Evolutionary conservation across 2,797 vertebrate genomes (phyloP).

Genomic region (Muscicapa striata): DNA sequence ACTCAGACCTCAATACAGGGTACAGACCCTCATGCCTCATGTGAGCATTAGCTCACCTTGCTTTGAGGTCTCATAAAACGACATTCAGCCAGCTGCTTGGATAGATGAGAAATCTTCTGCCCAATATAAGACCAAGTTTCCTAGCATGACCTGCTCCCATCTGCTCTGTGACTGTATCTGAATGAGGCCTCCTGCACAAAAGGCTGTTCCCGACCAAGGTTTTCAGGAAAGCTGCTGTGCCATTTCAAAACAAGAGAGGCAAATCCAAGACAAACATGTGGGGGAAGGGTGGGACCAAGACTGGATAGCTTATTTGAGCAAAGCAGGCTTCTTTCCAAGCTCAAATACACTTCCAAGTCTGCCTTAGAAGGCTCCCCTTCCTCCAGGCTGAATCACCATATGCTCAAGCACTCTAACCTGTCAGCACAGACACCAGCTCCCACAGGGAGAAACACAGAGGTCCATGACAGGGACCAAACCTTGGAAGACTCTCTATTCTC

Average conservation of each 20-base stretch:
- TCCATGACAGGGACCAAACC: slow-evolving; percentile 7
- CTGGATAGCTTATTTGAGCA: neutral
- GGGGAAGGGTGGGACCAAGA: neutral
- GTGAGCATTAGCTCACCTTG: neutral
- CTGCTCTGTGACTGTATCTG: slow-evolving; percentile 24
- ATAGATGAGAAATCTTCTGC: neutral
- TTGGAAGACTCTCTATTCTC: slow-evolving; percentile 2
- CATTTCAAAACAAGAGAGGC: slow-evolving; percentile 20
- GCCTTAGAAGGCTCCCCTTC: slow-evolving; percentile 1
- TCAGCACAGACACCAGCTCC: slow-evolving; percentile 41
- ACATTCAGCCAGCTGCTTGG: neutral
- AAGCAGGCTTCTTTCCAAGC: neutral
- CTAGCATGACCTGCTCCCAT: neutral
- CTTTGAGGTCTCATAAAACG: neutral
- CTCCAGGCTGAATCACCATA: neutral
- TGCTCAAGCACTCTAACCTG: neutral
- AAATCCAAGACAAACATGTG: neutral
- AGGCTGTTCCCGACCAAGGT: neutral
- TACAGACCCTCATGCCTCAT: neutral
- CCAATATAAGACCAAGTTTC: neutral
- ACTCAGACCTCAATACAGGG: neutral
- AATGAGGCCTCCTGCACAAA: neutral
- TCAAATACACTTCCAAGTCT: neutral
- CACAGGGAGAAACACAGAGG: slow-evolving; percentile 48
- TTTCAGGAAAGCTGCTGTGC: slow-evolving; percentile 30